These are phyloP conservation scores for Spodoptera picta DNA, from an alignment of 2,888 invertebrate species.

Conservation along the genomic window DNA sequence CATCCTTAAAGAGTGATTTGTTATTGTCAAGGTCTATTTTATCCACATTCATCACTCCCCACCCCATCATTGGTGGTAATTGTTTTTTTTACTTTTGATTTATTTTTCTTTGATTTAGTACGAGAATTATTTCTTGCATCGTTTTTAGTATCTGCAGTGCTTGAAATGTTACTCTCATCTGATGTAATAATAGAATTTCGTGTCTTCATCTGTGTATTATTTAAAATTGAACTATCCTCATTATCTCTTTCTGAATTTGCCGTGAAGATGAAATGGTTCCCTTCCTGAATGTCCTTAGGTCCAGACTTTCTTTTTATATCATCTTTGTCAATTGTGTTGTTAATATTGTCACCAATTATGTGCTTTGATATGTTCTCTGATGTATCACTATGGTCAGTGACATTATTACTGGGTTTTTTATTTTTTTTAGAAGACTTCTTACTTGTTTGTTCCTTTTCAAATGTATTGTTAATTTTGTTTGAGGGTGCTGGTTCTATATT, in stretches of 20 bases:
- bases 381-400: slow-evolving; percentile 10
- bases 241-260: slow-evolving; percentile 25
- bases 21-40: slow-evolving; percentile 10
- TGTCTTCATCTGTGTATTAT: slow-evolving; percentile 8
- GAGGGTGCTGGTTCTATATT: slow-evolving; percentile 3
- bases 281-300: slow-evolving; percentile 11
- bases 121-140: slow-evolving; percentile 7
- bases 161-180: slow-evolving; percentile 18
- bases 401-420: slow-evolving; percentile 2
- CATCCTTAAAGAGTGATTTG: slow-evolving; percentile 10
- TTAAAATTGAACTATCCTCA: slow-evolving; percentile 13
- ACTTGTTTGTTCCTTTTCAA: slow-evolving; percentile 11
- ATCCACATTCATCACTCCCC: slow-evolving; percentile 8
- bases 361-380: slow-evolving; percentile 22
- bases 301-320: slow-evolving; percentile 16
- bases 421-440: slow-evolving; percentile 9
- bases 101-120: slow-evolving; percentile 26
- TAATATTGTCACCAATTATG: slow-evolving; percentile 30
- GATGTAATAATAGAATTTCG: slow-evolving; percentile 17
- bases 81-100: slow-evolving; percentile 27
- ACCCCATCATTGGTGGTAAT: neutral
- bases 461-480: slow-evolving; percentile 3
- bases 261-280: slow-evolving; percentile 29
- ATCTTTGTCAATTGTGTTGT: slow-evolving; percentile 9
- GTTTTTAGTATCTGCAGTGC: slow-evolving; percentile 4